phyloP scores from a whole-genome alignment of 2,888 invertebrate genomes.

The Gastrophysa polygoni region DNA sequence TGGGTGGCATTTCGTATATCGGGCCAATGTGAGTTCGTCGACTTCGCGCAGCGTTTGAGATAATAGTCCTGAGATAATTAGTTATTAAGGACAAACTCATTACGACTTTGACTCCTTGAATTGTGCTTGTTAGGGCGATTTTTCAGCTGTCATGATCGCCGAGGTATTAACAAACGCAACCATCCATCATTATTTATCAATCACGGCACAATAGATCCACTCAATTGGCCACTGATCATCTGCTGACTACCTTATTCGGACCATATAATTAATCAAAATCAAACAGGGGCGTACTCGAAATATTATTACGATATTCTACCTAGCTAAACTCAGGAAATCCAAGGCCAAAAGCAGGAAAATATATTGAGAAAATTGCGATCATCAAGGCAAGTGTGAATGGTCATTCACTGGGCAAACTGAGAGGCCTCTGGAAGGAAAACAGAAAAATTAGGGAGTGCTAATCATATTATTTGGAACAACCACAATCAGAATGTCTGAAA shows the following conservation, averaged over 20 bases:
- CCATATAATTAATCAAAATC: slow-evolving; percentile 37
- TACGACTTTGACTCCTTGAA: slow-evolving; percentile 31
- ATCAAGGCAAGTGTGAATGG: no score
- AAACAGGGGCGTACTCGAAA: slow-evolving; percentile 19
- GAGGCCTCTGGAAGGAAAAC: no score
- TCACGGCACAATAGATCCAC: slow-evolving; percentile 31
- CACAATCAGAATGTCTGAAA: no score
- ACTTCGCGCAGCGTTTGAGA: slow-evolving; percentile 27
- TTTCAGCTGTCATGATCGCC: slow-evolving; percentile 33
- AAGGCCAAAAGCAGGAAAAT: no score
- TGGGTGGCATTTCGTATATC: slow-evolving; percentile 28
- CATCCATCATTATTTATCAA: slow-evolving; percentile 41
- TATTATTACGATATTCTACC: slow-evolving; percentile 14
- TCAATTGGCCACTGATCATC: slow-evolving; percentile 39
- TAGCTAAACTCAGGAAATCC: no score
- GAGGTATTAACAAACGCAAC: slow-evolving; percentile 31
- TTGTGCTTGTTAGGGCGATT: slow-evolving; percentile 30
- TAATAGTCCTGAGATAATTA: slow-evolving; percentile 28
- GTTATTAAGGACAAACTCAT: slow-evolving; percentile 34
- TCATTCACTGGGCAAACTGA: no score
- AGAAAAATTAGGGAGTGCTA: no score
- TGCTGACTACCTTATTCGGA: slow-evolving; percentile 40
- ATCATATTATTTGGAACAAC: no score
- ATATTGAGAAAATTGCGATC: no score
- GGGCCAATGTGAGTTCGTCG: slow-evolving; percentile 25